phyloP scores from a whole-genome alignment of 2,113 vertebrate genomes.

The Sialia sialis region DNA sequence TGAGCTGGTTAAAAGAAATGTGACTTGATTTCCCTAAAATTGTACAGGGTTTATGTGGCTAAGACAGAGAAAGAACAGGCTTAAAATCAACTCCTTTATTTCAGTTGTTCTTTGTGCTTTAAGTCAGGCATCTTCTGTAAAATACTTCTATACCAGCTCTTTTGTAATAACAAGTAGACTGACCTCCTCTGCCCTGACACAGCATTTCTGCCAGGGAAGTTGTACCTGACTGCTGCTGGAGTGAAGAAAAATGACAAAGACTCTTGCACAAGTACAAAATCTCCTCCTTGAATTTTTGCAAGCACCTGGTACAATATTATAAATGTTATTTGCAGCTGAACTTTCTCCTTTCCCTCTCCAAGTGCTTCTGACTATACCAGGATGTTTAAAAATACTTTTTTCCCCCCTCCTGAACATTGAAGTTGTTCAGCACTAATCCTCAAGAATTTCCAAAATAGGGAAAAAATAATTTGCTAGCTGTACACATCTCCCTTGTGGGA shows the following conservation, averaged over 20 bases:
- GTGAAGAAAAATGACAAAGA: neutral
- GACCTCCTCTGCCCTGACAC: neutral
- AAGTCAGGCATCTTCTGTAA: neutral
- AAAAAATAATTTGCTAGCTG: conserved; percentile 29
- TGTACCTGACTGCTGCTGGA: neutral
- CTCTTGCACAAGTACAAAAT: neutral
- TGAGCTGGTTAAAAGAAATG: neutral
- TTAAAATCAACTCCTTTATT: neutral
- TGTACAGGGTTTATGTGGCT: neutral
- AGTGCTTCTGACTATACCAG: neutral
- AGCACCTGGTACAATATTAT: neutral
- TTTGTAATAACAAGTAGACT: neutral
- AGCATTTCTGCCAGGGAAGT: neutral
- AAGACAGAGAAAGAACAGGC: neutral
- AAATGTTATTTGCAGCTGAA: neutral
- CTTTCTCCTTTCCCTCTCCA: neutral
- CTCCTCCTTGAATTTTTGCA: neutral
- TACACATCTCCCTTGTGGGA: conserved; percentile 44
- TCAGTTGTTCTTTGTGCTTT: neutral
- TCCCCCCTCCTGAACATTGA: neutral
- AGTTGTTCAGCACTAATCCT: neutral
- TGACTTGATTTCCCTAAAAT: neutral
- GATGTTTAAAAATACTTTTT: conserved; percentile 35
- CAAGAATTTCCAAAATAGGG: conserved; percentile 60
- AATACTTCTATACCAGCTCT: neutral